A percentile compares a stretch with the other conserved stretches of the same genome.
phyloP scores from a whole-genome alignment of 2,888 invertebrate species.

The Nephrotoma guestfalica region DNA sequence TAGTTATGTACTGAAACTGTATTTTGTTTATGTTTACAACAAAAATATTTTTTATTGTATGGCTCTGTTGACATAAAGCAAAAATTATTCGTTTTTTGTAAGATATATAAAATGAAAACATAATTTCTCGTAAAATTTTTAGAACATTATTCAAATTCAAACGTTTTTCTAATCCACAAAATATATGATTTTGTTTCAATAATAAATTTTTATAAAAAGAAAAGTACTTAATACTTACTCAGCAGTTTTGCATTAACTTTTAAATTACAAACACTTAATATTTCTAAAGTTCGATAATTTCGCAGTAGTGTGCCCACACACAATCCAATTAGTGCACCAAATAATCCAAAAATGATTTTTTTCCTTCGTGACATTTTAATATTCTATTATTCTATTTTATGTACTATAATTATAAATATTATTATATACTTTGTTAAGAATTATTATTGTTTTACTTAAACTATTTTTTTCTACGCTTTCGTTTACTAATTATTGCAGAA shows the following conservation, averaged over 20 bases:
- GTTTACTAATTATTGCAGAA: background rate
- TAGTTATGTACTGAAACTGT: no score
- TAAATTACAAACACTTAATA: slow-evolving; percentile 27
- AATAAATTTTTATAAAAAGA: background rate
- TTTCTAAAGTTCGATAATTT: slow-evolving; percentile 30
- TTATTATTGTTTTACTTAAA: background rate
- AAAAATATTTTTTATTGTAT: no score
- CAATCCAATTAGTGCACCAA: slow-evolving; percentile 29
- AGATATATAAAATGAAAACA: no score
- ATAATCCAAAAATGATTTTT: slow-evolving; percentile 28
- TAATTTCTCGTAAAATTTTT: no score
- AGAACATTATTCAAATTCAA: no score
- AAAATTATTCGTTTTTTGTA: no score
- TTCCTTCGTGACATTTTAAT: slow-evolving; percentile 26
- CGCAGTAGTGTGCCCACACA: slow-evolving; percentile 31
- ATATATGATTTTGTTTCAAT: no score
- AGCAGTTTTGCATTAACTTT: slow-evolving; percentile 20
- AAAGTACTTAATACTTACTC: slow-evolving; percentile 1
- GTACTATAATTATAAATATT: background rate
- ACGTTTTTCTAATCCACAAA: no score
- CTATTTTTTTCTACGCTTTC: background rate
- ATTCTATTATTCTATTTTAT: slow-evolving; percentile 8
- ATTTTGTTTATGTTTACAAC: no score
- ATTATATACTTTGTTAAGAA: background rate
- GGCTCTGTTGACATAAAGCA: no score